Evolutionary conservation across 2,888 invertebrate species (phyloP), one percentile per base, ranked within the genome.

Genomic region (Cantharis flavilabris): DNA sequence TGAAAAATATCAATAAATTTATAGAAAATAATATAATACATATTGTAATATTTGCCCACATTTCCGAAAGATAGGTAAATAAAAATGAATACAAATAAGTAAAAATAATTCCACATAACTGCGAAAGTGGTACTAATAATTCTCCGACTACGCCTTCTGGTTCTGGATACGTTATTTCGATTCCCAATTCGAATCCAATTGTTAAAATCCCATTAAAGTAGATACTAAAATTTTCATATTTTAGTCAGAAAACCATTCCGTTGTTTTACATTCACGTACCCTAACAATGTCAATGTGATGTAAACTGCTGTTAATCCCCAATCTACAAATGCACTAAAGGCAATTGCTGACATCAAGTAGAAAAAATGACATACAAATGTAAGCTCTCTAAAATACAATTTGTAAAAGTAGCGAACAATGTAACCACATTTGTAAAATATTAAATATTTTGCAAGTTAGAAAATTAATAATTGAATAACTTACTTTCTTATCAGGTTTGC

Each of bases 221-320:
- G 4, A 62, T 23, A 26, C 71, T 71, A 14, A 71, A 71, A 71
- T 10, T 9, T 7, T 13, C 1, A 10, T 65, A 20, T 11, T 23
- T 49, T 7, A 5, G n/a, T 49, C 13, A 13, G n/a, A 23, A 26
- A 4, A 23, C 13, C 9, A 26, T 26, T 26, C 3, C 3, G 26
- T 23, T 13, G 65, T 67, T 26, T 67, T n/a, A 5, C 5, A 9
- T 13, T n/a, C 26, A 86, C 91, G 91, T 87, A 97, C 97, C 97
- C 97, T 78, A 98, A 91, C 16, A 94, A 82, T 28, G 93, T 94
- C 70, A 95, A 93, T 82, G 95, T 95, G 75, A 96, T 83, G 87
- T 97, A 98, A 2, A 97, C 94, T 4, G 96, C 91, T 76, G 90
- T 91, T 79, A 98, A 94, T 3, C 93, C 93, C 62, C 92, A 90